Base-by-base conservation (phyloP, 2,888 invertebrate species). In the Phyllotreta cruciferae region DNA sequence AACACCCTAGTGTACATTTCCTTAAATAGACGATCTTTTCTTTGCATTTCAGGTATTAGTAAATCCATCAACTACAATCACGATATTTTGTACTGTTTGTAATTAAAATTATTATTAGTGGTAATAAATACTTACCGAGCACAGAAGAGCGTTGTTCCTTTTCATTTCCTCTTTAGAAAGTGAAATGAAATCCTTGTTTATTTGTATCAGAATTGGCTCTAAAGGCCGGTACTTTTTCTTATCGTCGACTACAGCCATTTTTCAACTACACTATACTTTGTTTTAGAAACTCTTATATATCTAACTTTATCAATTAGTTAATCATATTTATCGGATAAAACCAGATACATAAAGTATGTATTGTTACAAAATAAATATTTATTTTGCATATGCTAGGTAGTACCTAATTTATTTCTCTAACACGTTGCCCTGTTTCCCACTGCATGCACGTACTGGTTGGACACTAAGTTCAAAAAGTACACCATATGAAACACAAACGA, bases 131-230 rank as follows among this genome's bases (percentile, higher is more conserved):
- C 80, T 82, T 60, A 80, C 81, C 68, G 82, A 80, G 36, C 82
- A 72, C 1, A 78, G 74, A 45, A 85, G 82, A n/a, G 72, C 75
- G 68, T 82, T 78, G 5, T 79, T 77, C 35, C 66, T 49, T 53
- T 67, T 76, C 5, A 58, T 65, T 13, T 73, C 69, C 0, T 63
- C 65, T 0, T 71, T 67, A 5, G 67, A 42, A 6, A 79, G 65
- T 3, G 72, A 71, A 36, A 78, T 74, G 41, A 62, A 74, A 8
- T 73, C 69, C 35, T 62, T 67, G 52, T 76, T 76, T 24, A 78
- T 73, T 9, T 68, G 35, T 50, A 74, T 72, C 0, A 79, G 66
- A 8, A 72, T 70, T 11, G 70, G 70, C 60, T 78, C 78, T 73
- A 77, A 70, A 14, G 70, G 63, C 34, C 73, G 73, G 60, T 76